Evolutionary conservation across 2,888 invertebrate species (phyloP).

Genomic region (Acronicta psi): DNA sequence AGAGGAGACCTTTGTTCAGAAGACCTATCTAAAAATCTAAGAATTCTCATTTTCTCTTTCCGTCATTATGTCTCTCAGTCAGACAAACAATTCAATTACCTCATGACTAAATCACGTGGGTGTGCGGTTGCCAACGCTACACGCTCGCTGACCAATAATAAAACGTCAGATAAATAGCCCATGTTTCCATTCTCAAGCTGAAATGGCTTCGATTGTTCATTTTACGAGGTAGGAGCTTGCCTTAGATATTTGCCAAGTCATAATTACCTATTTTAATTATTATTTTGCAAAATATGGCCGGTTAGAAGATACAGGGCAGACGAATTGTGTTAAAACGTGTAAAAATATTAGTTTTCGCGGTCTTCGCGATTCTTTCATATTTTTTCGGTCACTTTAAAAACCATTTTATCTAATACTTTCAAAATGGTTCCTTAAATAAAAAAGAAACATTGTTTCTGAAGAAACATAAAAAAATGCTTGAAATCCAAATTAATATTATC

Average conservation of each 20-base stretch:
- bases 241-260: conserved; percentile 20
- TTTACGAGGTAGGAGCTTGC: conserved; percentile 34
- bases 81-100: conserved; percentile 28
- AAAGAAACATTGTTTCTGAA: background rate
- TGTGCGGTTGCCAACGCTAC: conserved; percentile 35
- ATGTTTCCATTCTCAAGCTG: conserved; percentile 31
- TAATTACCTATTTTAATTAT: conserved; percentile 34
- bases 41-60: background rate
- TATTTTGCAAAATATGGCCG: background rate
- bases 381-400: too few species aligned
- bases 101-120: conserved; percentile 44
- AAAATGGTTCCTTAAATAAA: too few species aligned
- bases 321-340: too few species aligned
- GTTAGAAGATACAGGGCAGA: background rate
- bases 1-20: too few species aligned
- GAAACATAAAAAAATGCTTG: background rate
- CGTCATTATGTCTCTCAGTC: conserved; percentile 4
- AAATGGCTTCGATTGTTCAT: conserved; percentile 38
- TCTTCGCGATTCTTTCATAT: too few species aligned
- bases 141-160: conserved; percentile 44
- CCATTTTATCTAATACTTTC: too few species aligned
- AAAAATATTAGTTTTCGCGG: too few species aligned
- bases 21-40: too few species aligned
- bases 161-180: conserved; percentile 53
- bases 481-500: background rate